Evolutionary conservation across 2,113 vertebrate genomes (phyloP), one percentile per base, ranked within the genome.

Genomic region (Emydura subglobosa): DNA sequence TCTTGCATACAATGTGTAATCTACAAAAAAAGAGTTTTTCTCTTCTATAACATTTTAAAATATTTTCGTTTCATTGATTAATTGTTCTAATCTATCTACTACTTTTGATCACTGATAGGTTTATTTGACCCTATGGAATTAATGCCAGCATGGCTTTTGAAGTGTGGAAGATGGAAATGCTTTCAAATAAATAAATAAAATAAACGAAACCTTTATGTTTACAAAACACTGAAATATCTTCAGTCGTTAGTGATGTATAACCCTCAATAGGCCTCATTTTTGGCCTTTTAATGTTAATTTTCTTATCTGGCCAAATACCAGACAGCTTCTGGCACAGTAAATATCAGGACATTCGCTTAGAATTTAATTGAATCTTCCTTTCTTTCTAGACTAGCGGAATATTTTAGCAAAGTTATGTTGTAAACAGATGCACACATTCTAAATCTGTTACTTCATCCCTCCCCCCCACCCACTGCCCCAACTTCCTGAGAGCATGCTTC

Each of bases 331-430:
- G 96, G 95, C 97, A 95, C 92, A 88, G 80, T 87, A 89, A 95
- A 74, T 97, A 96, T 84, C 90, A 95, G 93, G 96, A 97, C 94
- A 88, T 95, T 97, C 51, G 14, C 82, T 92, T 91, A 54, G 93
- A 91, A 96, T 97, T 97, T 97, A 96, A 96, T 97, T 96, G 94
- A 93, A 54, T 54, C 54, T 49, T 72, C 68, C 19, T 21, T 47
- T 80, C 61, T 68, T 95, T 97, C 85, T 95, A 78, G 57, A 83
- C 91, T 96, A 5, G 7, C 89, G 91, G 95, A 96, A 96, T 83
- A 83, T 94, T 96, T 97, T 87, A 96, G 95, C 94, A 92, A 97
- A 96, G 95, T 96, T 95, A 96, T 93, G 87, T 95, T 97, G 88
- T 44, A 97, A 97, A 93, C 96, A 97, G 94, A 97, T 97, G 96